Evolutionary conservation across 2,888 invertebrate species (phyloP), one percentile per base, ranked within the genome.

Genomic region (Drosophila fungiperda): DNA sequence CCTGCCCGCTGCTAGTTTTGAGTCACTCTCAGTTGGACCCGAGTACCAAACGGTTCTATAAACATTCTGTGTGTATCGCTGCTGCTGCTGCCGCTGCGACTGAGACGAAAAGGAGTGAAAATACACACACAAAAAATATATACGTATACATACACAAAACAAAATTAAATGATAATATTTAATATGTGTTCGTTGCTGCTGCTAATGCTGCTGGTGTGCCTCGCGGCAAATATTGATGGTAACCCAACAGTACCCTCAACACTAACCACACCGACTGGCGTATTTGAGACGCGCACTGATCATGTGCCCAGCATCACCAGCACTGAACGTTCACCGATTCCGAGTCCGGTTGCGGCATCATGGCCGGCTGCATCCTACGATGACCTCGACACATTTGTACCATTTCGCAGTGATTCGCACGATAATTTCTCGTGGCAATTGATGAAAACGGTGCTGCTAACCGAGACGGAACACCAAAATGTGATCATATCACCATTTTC

Each of bases 401-500:
- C 93, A 12, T 93, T 90, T 68, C 87, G 91, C 59, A 90, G 90
- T 62, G 92, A 93, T 60, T 84, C 85, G 11, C 91, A 95, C 75
- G 96, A 96, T 79, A 93, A 93, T 61, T 96, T 96, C 87, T 96
- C 96, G 68, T 96, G 96, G 96, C 94, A 94, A 58, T 90, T 96
- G 29, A 94, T 96, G 23, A 95, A 95, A 94, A 95, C 86, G 20
- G 85, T 92, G 59, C 81, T 92, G 9, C 80, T 87, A 6, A 87
- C 83, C 35, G 90, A 91, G 12, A 66, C 80, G 8, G 66, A 73
- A 0, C 65, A 68, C 0, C 68, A 82, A 6, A 94, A 94, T 92
- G 94, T 96, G 62, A 93, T 97, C 29, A 89, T 97, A 53, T 97
- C 97, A 0, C 97, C 97, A 0, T 94, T 97, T 73, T 96, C 97